Percentiles rank a stretch among this genome's conserved stretches.
Conservation (phyloP, 1,140 invertebrate genomes). For the Drosophila carrolli region DNA sequence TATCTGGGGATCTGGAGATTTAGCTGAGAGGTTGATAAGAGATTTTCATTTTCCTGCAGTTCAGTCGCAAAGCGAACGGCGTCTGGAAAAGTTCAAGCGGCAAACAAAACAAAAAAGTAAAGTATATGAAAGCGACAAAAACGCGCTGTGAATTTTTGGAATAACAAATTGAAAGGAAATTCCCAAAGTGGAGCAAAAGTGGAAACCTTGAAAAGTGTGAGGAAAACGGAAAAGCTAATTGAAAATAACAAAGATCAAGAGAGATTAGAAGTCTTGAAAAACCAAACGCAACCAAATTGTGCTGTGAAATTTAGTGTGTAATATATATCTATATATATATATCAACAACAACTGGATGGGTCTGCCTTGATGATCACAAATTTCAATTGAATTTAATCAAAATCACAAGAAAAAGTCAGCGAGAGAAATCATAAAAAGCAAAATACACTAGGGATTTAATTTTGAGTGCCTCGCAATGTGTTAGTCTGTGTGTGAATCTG, state of each 20-base stretch:
- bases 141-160: conserved; percentile 3
- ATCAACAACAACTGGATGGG: conserved; percentile 33
- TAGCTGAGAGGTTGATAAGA: conserved; percentile 58
- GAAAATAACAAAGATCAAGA: conserved; percentile 11
- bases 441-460: conserved; percentile 66
- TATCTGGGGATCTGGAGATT: conserved; percentile 41
- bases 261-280: conserved; percentile 6
- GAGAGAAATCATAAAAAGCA: conserved; percentile 44
- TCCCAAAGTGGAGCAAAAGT: conserved; percentile 24
- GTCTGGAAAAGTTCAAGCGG: conserved; percentile 60
- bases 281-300: conserved; percentile 10
- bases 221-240: conserved; percentile 14
- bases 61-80: conserved; percentile 74
- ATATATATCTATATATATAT: conserved; percentile 4
- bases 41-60: conserved; percentile 50
- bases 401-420: conserved; percentile 66
- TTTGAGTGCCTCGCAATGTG: conserved; percentile 57
- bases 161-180: conserved; percentile 14
- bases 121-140: conserved; percentile 13
- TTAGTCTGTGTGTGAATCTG: conserved; percentile 33
- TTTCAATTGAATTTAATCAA: conserved; percentile 85
- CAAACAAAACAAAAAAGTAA: background rate
- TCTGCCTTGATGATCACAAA: conserved; percentile 67
- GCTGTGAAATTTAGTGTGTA: conserved; percentile 7
- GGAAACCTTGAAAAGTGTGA: conserved; percentile 44